Evolutionary conservation across 2,797 vertebrate species (phyloP).

Genomic region (Anisognathus igniventris): DNA sequence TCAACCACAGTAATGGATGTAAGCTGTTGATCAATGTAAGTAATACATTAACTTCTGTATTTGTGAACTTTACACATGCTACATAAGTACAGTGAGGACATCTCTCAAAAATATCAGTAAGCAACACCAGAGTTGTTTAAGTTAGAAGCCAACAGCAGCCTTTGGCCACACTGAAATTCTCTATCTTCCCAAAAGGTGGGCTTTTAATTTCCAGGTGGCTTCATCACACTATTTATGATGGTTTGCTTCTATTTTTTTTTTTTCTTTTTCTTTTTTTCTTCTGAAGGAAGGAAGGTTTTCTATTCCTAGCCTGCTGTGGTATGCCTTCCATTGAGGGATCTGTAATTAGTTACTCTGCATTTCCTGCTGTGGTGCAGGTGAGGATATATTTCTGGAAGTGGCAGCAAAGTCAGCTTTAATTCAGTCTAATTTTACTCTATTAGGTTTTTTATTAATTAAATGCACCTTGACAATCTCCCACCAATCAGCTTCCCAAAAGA

Average conservation of each 20-base stretch:
- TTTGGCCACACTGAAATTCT: not conserved
- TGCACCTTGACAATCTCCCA: not conserved
- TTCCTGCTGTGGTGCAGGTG: constrained; percentile 12
- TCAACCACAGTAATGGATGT: not conserved
- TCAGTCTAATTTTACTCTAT: not conserved
- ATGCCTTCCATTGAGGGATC: constrained; percentile 6
- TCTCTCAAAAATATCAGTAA: not conserved
- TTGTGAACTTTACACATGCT: not conserved
- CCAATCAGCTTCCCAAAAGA: not conserved
- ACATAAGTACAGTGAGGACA: not conserved
- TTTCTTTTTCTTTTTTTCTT: accelerated
- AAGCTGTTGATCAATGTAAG: not conserved
- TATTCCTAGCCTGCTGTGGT: constrained; percentile 13
- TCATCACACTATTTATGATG: not conserved
- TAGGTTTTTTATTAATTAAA: not conserved
- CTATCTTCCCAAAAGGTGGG: not conserved
- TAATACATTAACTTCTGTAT: not conserved
- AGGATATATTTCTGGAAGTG: not conserved
- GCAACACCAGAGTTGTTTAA: not conserved
- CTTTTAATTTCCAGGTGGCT: not conserved
- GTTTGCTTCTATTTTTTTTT: not conserved
- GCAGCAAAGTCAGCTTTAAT: not conserved
- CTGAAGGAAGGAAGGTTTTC: not conserved
- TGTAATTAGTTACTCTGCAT: constrained; percentile 48
- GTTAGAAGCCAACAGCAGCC: not conserved